These are phyloP conservation scores for Chloroclystis v-ata DNA, from an alignment of 2,888 invertebrate species.

Conservation along the genomic window DNA sequence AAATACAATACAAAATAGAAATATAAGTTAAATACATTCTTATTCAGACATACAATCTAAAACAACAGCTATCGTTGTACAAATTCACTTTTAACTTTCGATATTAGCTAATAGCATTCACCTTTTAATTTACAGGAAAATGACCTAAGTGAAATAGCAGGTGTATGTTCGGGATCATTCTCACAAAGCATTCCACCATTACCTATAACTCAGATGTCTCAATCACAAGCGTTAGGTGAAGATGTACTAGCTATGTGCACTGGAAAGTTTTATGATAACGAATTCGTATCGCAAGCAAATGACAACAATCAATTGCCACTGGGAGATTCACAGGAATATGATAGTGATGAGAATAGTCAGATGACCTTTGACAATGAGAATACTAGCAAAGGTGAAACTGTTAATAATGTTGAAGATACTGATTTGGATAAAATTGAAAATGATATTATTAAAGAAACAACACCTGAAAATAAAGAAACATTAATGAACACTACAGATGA, in stretches of 20 bases:
- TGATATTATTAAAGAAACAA: conserved; percentile 2
- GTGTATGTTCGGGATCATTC: conserved; percentile 77
- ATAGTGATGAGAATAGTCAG: conserved; percentile 22
- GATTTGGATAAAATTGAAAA: conserved; percentile 1
- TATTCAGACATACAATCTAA: too few species aligned
- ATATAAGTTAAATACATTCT: too few species aligned
- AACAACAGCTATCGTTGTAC: too few species aligned
- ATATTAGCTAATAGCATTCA: too few species aligned
- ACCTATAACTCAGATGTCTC: conserved; percentile 41
- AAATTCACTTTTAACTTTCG: too few species aligned
- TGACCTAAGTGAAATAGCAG: conserved; percentile 65
- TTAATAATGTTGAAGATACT: not conserved
- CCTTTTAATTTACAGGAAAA: conserved; percentile 43
- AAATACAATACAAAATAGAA: too few species aligned
- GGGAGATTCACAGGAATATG: conserved; percentile 28
- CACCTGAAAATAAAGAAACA: not conserved
- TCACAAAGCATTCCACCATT: conserved; percentile 55
- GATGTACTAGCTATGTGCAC: conserved; percentile 76
- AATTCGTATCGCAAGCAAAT: conserved; percentile 48
- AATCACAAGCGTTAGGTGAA: conserved; percentile 61
- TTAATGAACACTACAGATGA: not conserved
- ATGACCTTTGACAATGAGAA: conserved; percentile 4
- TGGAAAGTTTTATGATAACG: conserved; percentile 74
- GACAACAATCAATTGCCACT: conserved; percentile 21
- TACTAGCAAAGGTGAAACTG: conserved; percentile 3